Conservation (phyloP, 2,888 invertebrate species). For the Cosmopolites sordidus region DNA sequence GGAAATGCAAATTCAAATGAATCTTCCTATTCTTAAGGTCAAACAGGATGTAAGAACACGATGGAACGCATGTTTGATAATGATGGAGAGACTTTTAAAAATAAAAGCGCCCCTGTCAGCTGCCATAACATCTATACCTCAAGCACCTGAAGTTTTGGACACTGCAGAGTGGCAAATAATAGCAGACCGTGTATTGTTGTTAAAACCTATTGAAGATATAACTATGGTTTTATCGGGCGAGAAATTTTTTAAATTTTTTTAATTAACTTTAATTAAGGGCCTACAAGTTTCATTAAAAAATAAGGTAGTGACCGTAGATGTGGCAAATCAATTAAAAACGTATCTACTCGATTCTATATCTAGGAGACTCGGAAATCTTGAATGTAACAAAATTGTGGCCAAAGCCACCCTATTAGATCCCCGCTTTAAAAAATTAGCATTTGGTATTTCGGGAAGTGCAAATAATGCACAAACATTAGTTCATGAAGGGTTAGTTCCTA, state of each 20-base stretch:
- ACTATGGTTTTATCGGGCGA: constrained; percentile 31
- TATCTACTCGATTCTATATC: constrained; percentile 3
- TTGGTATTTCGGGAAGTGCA: constrained; percentile 10
- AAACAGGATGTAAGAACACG: not conserved
- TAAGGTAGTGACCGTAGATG: not conserved
- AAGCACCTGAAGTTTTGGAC: constrained; percentile 26
- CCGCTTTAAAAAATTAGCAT: constrained; percentile 28
- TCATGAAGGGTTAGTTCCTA: constrained; percentile 4
- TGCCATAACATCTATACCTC: constrained; percentile 20
- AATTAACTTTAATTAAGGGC: constrained; percentile 29
- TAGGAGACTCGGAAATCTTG: constrained; percentile 10
- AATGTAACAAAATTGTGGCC: constrained; percentile 28
- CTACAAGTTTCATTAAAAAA: constrained; percentile 16
- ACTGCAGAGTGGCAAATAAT: constrained; percentile 30
- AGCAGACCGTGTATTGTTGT: constrained; percentile 24
- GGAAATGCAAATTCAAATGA: not conserved
- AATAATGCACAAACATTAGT: constrained; percentile 5
- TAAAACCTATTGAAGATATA: constrained; percentile 28
- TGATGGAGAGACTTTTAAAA: not conserved
- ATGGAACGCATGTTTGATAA: not conserved
- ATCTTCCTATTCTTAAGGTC: not conserved
- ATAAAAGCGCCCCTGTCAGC: constrained; percentile 12
- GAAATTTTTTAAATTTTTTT: constrained; percentile 31
- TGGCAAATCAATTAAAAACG: constrained; percentile 2
- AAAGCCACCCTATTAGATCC: constrained; percentile 31